Conservation (phyloP, 2,888 invertebrate genomes). For the Eupeodes luniger region DNA sequence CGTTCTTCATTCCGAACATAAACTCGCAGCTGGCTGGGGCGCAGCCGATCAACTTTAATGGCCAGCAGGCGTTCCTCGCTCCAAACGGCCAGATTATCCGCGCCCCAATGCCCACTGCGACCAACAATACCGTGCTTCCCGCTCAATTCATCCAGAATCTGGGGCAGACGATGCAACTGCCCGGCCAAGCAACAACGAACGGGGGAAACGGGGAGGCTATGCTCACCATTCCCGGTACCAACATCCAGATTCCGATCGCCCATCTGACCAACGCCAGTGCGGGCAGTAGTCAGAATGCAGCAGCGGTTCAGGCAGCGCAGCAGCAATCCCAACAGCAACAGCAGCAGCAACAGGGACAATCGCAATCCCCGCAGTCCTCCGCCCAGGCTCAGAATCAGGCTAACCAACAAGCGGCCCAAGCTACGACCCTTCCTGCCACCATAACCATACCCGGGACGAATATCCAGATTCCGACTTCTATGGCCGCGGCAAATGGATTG, state of each 20-base stretch:
- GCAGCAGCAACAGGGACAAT: slow-evolving; percentile 75
- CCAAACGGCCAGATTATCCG: slow-evolving; percentile 90
- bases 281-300: slow-evolving; percentile 75
- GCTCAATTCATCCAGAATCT: slow-evolving; percentile 90
- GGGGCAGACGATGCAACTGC: slow-evolving; percentile 89
- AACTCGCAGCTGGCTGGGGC: slow-evolving; percentile 84
- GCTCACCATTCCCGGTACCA: slow-evolving; percentile 86
- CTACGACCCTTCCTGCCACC: slow-evolving; percentile 80
- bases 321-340: slow-evolving; percentile 78
- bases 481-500: slow-evolving; percentile 83
- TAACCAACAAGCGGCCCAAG: slow-evolving; percentile 75
- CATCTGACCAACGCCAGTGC: slow-evolving; percentile 77
- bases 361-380: slow-evolving; percentile 67
- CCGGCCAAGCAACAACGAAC: slow-evolving; percentile 82
- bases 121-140: slow-evolving; percentile 84
- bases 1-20: slow-evolving; percentile 94
- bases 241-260: slow-evolving; percentile 86
- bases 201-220: slow-evolving; percentile 82
- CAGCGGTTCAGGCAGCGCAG: slow-evolving; percentile 81
- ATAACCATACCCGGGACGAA: slow-evolving; percentile 84
- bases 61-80: slow-evolving; percentile 85
- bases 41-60: slow-evolving; percentile 85
- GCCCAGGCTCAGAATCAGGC: slow-evolving; percentile 77
- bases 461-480: slow-evolving; percentile 83
- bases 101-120: slow-evolving; percentile 85